A percentile compares a stretch with the other conserved stretches of the same genome.
Evolutionary conservation across 2,113 vertebrate species (phyloP).

Genomic region (Percina caprodes): DNA sequence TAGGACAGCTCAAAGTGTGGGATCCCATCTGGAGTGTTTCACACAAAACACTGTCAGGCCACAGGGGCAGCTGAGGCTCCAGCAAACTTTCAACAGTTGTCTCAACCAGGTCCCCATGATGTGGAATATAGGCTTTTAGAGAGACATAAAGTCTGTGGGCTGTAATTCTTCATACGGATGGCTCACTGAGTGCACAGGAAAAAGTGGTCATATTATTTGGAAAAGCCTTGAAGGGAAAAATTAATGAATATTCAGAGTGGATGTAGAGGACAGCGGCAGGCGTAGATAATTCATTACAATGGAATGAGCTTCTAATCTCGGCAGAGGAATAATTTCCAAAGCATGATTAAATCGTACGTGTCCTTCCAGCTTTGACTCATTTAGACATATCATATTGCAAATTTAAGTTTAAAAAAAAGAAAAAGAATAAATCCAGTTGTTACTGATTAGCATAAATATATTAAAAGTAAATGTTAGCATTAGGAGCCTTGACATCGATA

Average conservation of each 20-base stretch:
- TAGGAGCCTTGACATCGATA: constrained; percentile 56
- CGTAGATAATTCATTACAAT: constrained; percentile 49
- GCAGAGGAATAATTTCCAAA: constrained; percentile 48
- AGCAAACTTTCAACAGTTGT: constrained; percentile 70
- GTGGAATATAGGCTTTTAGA: constrained; percentile 51
- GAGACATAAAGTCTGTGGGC: constrained; percentile 72
- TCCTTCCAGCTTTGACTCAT: constrained; percentile 66
- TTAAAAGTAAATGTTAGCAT: constrained; percentile 70
- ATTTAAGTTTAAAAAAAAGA: neutral
- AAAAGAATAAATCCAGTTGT: constrained; percentile 45
- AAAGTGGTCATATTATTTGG: constrained; percentile 68
- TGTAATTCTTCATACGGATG: constrained; percentile 57
- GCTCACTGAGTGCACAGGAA: constrained; percentile 51
- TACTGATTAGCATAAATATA: constrained; percentile 81
- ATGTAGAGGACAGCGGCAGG: constrained; percentile 52
- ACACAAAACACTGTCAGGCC: constrained; percentile 65
- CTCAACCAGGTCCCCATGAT: constrained; percentile 58
- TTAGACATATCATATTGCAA: constrained; percentile 54
- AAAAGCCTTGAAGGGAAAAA: constrained; percentile 65
- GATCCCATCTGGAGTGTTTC: constrained; percentile 81
- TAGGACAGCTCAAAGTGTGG: constrained; percentile 74
- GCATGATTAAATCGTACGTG: constrained; percentile 44
- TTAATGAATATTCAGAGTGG: constrained; percentile 64
- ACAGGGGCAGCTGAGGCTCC: constrained; percentile 55
- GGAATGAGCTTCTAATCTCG: constrained; percentile 59